phyloP scores from a whole-genome alignment of 2,113 vertebrate species.

The Pachycephala philippinensis region DNA sequence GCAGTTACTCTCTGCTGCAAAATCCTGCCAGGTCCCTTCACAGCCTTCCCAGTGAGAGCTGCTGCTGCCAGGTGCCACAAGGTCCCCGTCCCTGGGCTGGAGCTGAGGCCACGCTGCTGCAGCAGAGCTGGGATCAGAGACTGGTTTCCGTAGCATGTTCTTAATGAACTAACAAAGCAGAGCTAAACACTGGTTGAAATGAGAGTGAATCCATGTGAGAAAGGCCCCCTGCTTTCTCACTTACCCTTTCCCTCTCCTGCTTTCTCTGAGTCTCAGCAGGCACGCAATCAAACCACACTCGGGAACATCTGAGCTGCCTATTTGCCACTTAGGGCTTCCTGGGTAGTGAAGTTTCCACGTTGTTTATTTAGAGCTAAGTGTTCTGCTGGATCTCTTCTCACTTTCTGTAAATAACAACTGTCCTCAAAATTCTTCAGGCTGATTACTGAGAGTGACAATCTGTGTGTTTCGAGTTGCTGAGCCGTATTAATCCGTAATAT shows the following conservation, averaged over 20 bases:
- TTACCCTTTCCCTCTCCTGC: background rate
- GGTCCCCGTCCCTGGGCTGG: background rate
- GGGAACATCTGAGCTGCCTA: background rate
- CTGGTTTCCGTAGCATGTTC: accelerated
- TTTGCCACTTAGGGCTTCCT: constrained; percentile 29
- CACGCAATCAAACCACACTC: background rate
- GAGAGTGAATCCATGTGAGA: background rate
- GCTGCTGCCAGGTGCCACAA: background rate
- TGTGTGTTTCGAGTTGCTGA: constrained; percentile 44
- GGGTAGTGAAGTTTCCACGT: constrained; percentile 36
- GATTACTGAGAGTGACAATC: constrained; percentile 29
- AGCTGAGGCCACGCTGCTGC: background rate
- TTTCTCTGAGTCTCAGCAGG: background rate
- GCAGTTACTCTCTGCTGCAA: background rate
- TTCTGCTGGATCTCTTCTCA: constrained; percentile 25
- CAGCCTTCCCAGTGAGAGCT: background rate
- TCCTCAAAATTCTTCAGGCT: constrained; percentile 33
- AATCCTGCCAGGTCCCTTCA: background rate
- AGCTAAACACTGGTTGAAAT: background rate
- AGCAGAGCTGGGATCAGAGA: background rate
- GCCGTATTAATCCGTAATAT: constrained; percentile 9
- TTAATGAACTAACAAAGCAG: background rate
- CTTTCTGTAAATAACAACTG: constrained; percentile 53
- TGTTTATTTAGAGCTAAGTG: constrained; percentile 45
- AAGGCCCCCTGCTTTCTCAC: background rate